Evolutionary conservation across 2,888 invertebrate genomes (phyloP).

Genomic region (Diadromus collaris): DNA sequence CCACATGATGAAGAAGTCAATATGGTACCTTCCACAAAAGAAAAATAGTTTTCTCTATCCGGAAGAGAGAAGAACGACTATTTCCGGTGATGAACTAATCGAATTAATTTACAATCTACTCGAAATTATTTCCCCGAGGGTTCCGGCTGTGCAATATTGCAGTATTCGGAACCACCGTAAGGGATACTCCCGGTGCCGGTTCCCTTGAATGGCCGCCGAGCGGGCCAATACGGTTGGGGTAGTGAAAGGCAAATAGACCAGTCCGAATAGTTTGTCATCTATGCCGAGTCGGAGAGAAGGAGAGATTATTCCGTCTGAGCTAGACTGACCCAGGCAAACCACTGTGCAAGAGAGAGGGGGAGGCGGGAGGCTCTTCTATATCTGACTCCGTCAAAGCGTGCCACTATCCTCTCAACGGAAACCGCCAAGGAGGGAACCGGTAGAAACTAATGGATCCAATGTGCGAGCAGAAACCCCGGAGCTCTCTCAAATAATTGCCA

Average conservation of each 20-base stretch:
- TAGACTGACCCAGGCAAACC: neutral
- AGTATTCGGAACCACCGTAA: neutral
- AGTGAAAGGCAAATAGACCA: conserved; percentile 27
- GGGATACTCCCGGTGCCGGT: neutral
- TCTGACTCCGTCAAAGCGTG: conserved; percentile 29
- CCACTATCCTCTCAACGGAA: conserved; percentile 23
- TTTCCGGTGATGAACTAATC: too few species aligned
- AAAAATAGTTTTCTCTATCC: neutral
- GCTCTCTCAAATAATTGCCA: conserved; percentile 22
- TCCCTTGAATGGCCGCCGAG: neutral
- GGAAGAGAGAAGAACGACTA: too few species aligned
- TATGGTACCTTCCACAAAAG: too few species aligned
- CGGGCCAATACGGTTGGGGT: conserved; percentile 8
- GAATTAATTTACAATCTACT: too few species aligned
- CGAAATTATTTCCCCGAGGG: too few species aligned
- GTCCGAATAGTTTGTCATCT: conserved; percentile 14
- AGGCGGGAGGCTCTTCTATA: neutral
- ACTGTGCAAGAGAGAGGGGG: neutral
- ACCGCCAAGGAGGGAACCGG: conserved; percentile 5
- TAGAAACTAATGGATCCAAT: conserved; percentile 38
- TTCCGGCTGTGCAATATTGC: conserved; percentile 7
- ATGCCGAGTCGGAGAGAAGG: conserved; percentile 3
- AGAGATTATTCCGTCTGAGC: conserved; percentile 18
- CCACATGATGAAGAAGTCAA: too few species aligned
- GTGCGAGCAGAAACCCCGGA: conserved; percentile 21